Base-by-base conservation (phyloP, 2,113 vertebrate species). In the Myocastor coypus region DNA sequence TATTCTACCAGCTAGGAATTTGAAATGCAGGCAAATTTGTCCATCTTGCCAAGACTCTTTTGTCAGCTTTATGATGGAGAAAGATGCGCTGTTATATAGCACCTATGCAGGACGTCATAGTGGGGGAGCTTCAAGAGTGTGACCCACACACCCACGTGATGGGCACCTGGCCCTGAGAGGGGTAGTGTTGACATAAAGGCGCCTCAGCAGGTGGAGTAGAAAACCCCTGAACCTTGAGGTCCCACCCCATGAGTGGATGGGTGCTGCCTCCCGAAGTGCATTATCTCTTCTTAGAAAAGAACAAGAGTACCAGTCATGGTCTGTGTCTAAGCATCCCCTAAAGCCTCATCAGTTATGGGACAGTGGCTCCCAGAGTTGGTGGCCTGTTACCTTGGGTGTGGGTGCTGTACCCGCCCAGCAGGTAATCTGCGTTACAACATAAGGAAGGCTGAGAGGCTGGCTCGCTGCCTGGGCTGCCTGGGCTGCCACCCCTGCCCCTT, bases 181-280 rank as follows among this genome's bases (percentile, higher is more conserved):
- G 37, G 42, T 2, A 19, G 42, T 52, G 42, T 6, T 19, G 50
- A 26, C 3, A 50, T 11, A 13, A 68, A 28, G 50, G 24, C 30
- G 66, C 11, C n/a, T 11, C 12, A 30, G 19, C 24, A 57, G 85
- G 50, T 17, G 2, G 50, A 16, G 50, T 37, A 13, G 14, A 57
- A 40, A 68, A 7, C 16, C 3, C 19, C 26, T 40, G 34, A 24
- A 9, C 19, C n/a, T 28, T 40, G 16, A 0, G 50, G 32, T 3
- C 10, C 19, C 42, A 19, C 1, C 11, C 11, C 13, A 14, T 8
- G 22, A 6, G 3, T 66, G 17, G 7, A 8, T 3, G 7, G 8
- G 3, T 24, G 30, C 40, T 71, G 34, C 26, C 46, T 71, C 34
- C 46, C 3, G 14, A 5, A 55, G 84, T 28, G 32, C 3, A 8